A percentile compares a stretch with the other conserved stretches of the same genome.
Evolutionary conservation across 1,140 invertebrate genomes (phyloP).

Genomic region (Harpegnathos saltator): DNA sequence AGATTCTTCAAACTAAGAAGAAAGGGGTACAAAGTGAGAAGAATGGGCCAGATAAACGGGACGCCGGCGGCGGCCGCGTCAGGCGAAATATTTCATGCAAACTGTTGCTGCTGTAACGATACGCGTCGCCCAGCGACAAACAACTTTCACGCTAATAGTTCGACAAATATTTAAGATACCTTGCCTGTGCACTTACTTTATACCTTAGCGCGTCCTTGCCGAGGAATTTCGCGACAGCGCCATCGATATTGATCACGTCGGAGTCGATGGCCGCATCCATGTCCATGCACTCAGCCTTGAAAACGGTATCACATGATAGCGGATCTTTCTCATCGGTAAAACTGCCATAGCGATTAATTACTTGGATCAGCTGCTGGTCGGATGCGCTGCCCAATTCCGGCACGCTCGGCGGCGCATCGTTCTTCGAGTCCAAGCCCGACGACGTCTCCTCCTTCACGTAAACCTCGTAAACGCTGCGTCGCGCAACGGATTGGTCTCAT

Average conservation of each 20-base stretch:
- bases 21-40: background rate
- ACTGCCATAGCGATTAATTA: constrained; percentile 64
- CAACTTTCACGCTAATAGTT: constrained; percentile 69
- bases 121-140: constrained; percentile 31
- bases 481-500: background rate
- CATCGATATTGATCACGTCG: constrained; percentile 74
- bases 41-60: constrained; percentile 44
- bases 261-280: constrained; percentile 72
- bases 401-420: constrained; percentile 61
- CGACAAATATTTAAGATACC: constrained; percentile 58
- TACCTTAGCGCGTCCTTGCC: constrained; percentile 74
- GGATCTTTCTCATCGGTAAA: constrained; percentile 20
- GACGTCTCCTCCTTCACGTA: constrained; percentile 80
- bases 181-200: constrained; percentile 64
- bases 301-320: constrained; percentile 37
- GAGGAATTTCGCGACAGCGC: constrained; percentile 71
- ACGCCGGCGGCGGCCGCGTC: constrained; percentile 6
- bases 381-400: constrained; percentile 61
- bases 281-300: constrained; percentile 72
- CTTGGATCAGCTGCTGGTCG: constrained; percentile 75
- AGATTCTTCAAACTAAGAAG: constrained; percentile 46
- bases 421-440: constrained; percentile 50
- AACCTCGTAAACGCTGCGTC: constrained; percentile 80
- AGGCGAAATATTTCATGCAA: constrained; percentile 51
- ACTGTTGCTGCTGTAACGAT: constrained; percentile 46